These are phyloP conservation scores for Hyppa rectilinea DNA, from an alignment of 2,888 invertebrate species.

Conservation along the genomic window DNA sequence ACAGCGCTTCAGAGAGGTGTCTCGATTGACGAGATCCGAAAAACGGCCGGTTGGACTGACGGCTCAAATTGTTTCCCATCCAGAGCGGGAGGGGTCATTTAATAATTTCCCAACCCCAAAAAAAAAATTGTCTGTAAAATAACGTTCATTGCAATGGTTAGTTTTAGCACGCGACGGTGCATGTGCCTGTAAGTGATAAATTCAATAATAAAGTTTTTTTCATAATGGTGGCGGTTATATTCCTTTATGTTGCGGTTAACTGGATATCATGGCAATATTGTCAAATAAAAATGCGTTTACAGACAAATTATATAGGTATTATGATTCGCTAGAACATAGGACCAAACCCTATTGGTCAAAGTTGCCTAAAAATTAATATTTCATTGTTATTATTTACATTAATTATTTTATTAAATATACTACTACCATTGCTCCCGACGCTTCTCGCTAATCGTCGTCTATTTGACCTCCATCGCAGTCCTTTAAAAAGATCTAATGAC, in stretches of 20 bases:
- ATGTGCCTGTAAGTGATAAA: not conserved
- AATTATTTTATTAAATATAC: not conserved
- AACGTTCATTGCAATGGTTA: not conserved
- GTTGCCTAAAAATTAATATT: not conserved
- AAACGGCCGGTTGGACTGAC: too few relatives aligned
- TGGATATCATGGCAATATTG: not conserved
- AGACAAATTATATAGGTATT: not conserved
- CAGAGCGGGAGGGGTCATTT: too few relatives aligned
- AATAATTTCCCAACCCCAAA: too few relatives aligned
- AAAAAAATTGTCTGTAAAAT: too few relatives aligned
- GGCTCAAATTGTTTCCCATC: too few relatives aligned
- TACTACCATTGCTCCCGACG: too few relatives aligned
- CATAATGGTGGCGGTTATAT: not conserved
- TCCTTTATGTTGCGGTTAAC: not conserved
- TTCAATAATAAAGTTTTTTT: not conserved
- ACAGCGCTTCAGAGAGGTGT: too few relatives aligned
- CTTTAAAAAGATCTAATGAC: slow-evolving; percentile 35
- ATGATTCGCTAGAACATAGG: not conserved
- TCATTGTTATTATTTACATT: not conserved
- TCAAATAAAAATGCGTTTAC: not conserved
- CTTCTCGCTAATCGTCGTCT: slow-evolving; percentile 34
- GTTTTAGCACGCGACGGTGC: not conserved
- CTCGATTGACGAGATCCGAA: too few relatives aligned
- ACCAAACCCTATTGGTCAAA: not conserved
- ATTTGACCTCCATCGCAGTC: not conserved